phyloP scores from a whole-genome alignment of 1,140 invertebrate genomes.

The Tetranychus urticae region DNA sequence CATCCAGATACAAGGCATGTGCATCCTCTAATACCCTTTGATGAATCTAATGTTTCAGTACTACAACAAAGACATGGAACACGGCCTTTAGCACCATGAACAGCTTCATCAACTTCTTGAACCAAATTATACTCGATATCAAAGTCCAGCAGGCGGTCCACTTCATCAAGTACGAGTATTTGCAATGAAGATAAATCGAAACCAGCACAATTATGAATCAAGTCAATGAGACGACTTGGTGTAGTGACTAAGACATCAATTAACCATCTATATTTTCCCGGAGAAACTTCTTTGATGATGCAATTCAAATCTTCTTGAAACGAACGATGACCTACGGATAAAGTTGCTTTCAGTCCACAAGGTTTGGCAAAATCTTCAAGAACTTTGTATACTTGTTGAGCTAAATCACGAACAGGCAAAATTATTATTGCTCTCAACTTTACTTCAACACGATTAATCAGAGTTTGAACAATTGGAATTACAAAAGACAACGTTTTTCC shows the following conservation, averaged over 20 bases:
- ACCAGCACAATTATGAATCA: slow-evolving; percentile 61
- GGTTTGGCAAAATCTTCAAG: slow-evolving; percentile 47
- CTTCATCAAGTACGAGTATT: slow-evolving; percentile 73
- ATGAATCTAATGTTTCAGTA: neutral
- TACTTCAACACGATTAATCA: slow-evolving; percentile 23
- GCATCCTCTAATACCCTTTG: neutral
- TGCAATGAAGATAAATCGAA: slow-evolving; percentile 51
- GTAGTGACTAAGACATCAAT: slow-evolving; percentile 81
- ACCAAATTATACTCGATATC: slow-evolving; percentile 74
- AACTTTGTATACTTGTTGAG: slow-evolving; percentile 41
- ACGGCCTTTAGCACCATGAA: slow-evolving; percentile 3
- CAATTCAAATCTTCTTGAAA: slow-evolving; percentile 47
- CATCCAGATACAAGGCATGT: neutral
- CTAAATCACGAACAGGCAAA: slow-evolving; percentile 72
- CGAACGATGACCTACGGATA: slow-evolving; percentile 43
- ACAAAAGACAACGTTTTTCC: slow-evolving; percentile 90
- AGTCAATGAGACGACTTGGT: slow-evolving; percentile 72
- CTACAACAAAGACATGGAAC: slow-evolving; percentile 3
- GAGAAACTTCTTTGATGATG: slow-evolving; percentile 32
- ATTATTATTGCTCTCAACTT: slow-evolving; percentile 60
- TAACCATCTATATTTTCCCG: slow-evolving; percentile 11
- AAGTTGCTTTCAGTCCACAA: slow-evolving; percentile 42
- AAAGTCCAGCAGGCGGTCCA: slow-evolving; percentile 63
- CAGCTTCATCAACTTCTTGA: slow-evolving; percentile 29
- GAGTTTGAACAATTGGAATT: slow-evolving; percentile 58